phyloP scores from a whole-genome alignment of 1,140 invertebrate species.

The Bombus impatiens region DNA sequence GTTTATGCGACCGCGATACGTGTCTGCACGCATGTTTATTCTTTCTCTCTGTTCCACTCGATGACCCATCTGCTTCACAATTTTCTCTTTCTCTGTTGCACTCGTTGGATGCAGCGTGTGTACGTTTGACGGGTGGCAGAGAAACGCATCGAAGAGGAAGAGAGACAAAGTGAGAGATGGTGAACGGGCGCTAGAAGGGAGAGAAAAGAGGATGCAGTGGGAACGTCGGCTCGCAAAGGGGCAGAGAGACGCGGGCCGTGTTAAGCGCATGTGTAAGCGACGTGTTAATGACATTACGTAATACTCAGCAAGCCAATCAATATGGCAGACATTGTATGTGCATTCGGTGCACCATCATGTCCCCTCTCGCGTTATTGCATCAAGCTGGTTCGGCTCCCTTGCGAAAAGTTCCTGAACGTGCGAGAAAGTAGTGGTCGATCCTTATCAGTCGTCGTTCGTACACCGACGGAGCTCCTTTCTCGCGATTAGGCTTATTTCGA shows the following conservation, averaged over 20 bases:
- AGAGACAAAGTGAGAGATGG: neutral
- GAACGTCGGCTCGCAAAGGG: conserved; percentile 49
- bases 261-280: conserved; percentile 77
- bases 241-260: conserved; percentile 31
- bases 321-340: conserved; percentile 73
- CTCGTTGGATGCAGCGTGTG: conserved; percentile 7
- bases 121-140: neutral
- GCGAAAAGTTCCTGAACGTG: conserved; percentile 1
- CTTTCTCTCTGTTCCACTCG: conserved; percentile 36
- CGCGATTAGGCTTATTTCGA: neutral
- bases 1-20: conserved; percentile 66
- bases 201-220: conserved; percentile 45
- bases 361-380: conserved; percentile 56
- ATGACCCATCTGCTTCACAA: neutral
- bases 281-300: conserved; percentile 81
- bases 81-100: conserved; percentile 10
- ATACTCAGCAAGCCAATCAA: conserved; percentile 79
- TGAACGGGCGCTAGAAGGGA: conserved; percentile 19
- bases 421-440: neutral
- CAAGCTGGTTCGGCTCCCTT: neutral
- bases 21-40: conserved; percentile 54
- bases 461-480: neutral
- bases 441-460: conserved; percentile 5
- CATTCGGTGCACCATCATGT: conserved; percentile 63
- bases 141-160: neutral